Base-by-base conservation (phyloP, 1,140 invertebrate species). In the Pseudobourletiella spinata region DNA sequence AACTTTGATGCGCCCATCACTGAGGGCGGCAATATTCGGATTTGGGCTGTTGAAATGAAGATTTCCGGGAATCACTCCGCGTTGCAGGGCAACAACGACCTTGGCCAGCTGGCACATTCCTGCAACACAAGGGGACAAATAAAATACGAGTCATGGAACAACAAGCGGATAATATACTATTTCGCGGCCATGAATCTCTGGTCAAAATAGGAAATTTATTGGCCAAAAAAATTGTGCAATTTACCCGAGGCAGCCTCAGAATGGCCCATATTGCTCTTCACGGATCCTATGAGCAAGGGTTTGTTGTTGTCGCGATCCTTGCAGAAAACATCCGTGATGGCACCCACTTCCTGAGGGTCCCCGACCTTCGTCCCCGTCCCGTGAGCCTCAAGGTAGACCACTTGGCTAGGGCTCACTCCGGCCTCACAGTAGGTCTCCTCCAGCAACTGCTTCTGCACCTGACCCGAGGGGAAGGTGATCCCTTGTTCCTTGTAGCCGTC, bases 191-290 rank as follows among this genome's bases (percentile, higher is more conserved):
- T n/a, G n/a, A n/a, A n/a, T n/a, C n/a, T n/a, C n/a, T n/a, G 32
- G 32, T 39, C 8, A 39, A n/a, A 39, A 8, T 11, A 11, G 32
- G 8, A 39, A 8, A 39, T 39, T 11, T 39, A 39, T 39, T 39
- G 8, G 32, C n/a, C 8, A 48, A 48, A 11, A 48, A 8, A 20
- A 8, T 48, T 25, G 11, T 15, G 22, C 11, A n/a, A 11, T 11
- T n/a, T 48, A 48, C 46, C 65, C 66, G 93, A 96, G 0, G 92
- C 91, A 3, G 93, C 87, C 75, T 98, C 95, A 3, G 93, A 85
- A 72, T 99, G 95, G 0, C 95, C 95, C 90, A 98, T 95, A 76
- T 98, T 99, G 1, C 91, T 94, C 74, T 99, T 99, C 0, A 96
- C 88, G 0, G 94, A 96, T 2, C 95, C 95, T 71, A 99, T 85